These are phyloP conservation scores for Equus quagga DNA, from an alignment of 2,113 vertebrate species.

Conservation along the genomic window DNA sequence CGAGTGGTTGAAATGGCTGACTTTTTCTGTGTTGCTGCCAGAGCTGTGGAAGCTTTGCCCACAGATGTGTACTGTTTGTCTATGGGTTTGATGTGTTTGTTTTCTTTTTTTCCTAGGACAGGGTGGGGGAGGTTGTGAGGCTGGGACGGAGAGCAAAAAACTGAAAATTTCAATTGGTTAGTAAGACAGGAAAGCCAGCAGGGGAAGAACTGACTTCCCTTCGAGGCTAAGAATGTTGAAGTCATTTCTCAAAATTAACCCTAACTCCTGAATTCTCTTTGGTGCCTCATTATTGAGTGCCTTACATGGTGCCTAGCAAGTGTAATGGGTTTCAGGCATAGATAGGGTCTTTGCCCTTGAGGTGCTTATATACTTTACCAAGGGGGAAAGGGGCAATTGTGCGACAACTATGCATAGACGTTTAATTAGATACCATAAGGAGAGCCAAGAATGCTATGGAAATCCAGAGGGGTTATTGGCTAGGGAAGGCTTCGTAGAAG, in stretches of 20 bases:
- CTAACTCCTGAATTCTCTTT: not conserved
- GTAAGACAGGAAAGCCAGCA: not conserved
- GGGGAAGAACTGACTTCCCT: slow-evolving; percentile 16
- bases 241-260: not conserved
- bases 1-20: not conserved
- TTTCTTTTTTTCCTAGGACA: slow-evolving; percentile 40
- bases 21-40: not conserved
- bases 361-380: not conserved
- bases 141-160: not conserved
- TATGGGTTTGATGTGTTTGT: slow-evolving; percentile 23
- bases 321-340: not conserved
- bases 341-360: not conserved
- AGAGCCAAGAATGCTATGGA: not conserved
- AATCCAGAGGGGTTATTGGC: not conserved
- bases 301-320: not conserved
- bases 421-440: not conserved
- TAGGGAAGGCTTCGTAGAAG: not conserved
- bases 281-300: not conserved
- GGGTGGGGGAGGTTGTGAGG: not conserved
- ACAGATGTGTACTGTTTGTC: slow-evolving; percentile 48
- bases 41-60: slow-evolving; percentile 21
- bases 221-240: not conserved
- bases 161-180: not conserved
- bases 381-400: not conserved
- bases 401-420: not conserved